phyloP scores from a whole-genome alignment of 2,888 invertebrate species.

The Horisme vitalbata region DNA sequence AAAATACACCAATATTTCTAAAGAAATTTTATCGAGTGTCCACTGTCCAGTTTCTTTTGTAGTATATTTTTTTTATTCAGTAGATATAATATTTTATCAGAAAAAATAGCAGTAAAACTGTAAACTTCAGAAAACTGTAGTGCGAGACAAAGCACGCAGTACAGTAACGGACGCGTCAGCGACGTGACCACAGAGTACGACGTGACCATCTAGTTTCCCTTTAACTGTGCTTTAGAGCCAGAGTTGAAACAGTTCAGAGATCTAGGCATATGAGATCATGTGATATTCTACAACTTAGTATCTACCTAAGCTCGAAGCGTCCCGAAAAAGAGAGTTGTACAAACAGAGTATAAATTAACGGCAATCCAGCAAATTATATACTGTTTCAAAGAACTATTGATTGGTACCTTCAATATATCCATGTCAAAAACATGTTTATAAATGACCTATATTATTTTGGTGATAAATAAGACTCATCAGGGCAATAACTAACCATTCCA shows the following conservation, averaged over 20 bases:
- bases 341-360: too few relatives aligned
- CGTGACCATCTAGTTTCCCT: slow-evolving; percentile 13
- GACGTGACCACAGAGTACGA: slow-evolving; percentile 9
- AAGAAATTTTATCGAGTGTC: too few relatives aligned
- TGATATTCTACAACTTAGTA: too few relatives aligned
- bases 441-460: slow-evolving; percentile 6
- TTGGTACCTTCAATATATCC: slow-evolving; percentile 1
- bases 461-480: slow-evolving; percentile 15
- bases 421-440: slow-evolving; percentile 8
- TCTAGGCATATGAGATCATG: background rate
- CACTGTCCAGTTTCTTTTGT: too few relatives aligned
- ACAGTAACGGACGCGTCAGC: slow-evolving; percentile 1
- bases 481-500: slow-evolving; percentile 11
- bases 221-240: background rate
- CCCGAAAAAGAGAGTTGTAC: too few relatives aligned
- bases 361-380: too few relatives aligned
- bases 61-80: too few relatives aligned
- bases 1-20: too few relatives aligned
- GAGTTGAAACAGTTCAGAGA: background rate
- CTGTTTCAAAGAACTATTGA: background rate
- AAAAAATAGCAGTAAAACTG: too few relatives aligned
- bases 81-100: too few relatives aligned
- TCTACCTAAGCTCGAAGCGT: too few relatives aligned
- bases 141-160: background rate
- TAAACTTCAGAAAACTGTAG: too few relatives aligned